Evolutionary conservation across 1,140 invertebrate genomes (phyloP).

Genomic region (Neodiprion lecontei): DNA sequence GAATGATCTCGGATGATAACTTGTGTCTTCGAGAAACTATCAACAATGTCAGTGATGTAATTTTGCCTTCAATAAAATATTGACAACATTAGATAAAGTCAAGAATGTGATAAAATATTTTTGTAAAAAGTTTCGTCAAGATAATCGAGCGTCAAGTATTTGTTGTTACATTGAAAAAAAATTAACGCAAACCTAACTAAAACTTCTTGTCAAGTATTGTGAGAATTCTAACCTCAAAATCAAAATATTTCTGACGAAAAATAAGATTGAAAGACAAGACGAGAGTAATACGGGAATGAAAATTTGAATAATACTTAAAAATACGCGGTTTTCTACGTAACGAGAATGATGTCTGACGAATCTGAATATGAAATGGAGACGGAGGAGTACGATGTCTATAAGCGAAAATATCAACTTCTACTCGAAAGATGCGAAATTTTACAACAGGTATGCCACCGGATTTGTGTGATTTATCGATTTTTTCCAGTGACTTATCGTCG

Average conservation of each 20-base stretch:
- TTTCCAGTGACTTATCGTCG: neutral
- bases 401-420: constrained; percentile 57
- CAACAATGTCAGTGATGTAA: no score
- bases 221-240: neutral
- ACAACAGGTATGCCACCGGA: constrained; percentile 50
- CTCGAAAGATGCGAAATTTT: constrained; percentile 58
- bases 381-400: constrained; percentile 55
- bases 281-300: neutral
- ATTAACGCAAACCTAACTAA: no score
- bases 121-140: no score
- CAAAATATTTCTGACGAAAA: neutral
- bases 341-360: constrained; percentile 43
- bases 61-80: no score
- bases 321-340: no score
- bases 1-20: no score
- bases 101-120: no score
- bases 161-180: no score
- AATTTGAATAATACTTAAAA: neutral
- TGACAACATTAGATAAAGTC: no score
- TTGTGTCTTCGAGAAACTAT: no score
- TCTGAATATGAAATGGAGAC: constrained; percentile 51
- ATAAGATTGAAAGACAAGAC: neutral
- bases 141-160: no score
- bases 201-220: no score
- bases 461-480: neutral